Conservation (phyloP, 2,113 vertebrate species). For the Pterocles orientalis region DNA sequence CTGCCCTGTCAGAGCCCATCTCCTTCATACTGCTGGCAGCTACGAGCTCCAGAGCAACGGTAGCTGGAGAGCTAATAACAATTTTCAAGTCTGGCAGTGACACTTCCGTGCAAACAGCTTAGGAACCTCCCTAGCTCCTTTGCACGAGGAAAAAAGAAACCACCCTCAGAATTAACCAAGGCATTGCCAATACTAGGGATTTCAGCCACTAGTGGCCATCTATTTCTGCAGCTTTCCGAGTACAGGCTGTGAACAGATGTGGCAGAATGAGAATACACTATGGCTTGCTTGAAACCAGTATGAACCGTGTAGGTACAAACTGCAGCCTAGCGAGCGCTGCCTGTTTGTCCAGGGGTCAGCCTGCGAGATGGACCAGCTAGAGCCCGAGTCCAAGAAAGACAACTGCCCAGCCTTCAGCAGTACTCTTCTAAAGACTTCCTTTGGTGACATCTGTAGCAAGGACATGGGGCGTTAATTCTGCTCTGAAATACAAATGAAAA, state of each 20-base stretch:
- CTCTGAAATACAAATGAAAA: neutral
- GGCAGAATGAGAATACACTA: neutral
- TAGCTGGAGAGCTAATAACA: neutral
- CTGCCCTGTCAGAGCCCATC: accelerated
- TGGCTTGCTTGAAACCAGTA: neutral
- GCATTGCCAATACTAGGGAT: neutral
- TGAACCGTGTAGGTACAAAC: no score
- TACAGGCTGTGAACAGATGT: neutral
- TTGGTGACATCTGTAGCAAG: neutral
- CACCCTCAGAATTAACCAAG: neutral
- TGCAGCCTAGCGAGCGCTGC: neutral
- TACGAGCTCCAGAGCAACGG: neutral
- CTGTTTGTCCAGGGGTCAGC: neutral
- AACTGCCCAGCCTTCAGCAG: neutral
- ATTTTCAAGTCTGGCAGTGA: neutral
- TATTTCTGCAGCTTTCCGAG: neutral
- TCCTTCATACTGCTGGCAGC: neutral
- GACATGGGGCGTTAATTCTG: neutral
- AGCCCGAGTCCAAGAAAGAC: neutral
- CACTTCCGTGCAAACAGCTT: neutral
- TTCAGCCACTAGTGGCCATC: neutral
- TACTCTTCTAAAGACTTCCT: neutral
- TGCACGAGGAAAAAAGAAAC: neutral
- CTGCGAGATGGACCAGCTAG: neutral
- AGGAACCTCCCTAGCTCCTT: neutral